Evolutionary conservation across 2,113 vertebrate genomes (phyloP), one percentile per base, ranked within the genome.

Genomic region (Lates calcarifer): DNA sequence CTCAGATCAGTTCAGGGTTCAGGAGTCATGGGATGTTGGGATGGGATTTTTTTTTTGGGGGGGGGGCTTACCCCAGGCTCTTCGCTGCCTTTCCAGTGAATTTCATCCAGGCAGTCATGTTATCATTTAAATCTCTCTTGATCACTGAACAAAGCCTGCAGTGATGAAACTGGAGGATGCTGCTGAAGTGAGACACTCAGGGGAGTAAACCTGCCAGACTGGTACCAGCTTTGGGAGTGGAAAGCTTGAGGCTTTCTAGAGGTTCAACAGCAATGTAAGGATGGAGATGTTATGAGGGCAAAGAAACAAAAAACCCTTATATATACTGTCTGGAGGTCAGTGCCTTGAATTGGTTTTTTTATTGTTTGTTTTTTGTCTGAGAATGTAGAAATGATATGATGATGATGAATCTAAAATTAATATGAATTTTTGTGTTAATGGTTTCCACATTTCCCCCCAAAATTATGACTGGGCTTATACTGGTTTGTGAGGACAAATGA

Each of bases 181-280:
- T 28, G 26, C 35, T 28, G 26, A 29, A 65, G 61, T 5, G 22
- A 64, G 29, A 73, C 29, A 35, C 66, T 60, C 4, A 10, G 56
- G 77, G 55, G 72, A 70, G 26, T 53, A 61, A 66, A 83, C 24
- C 53, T 47, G 18, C 10, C 47, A 39, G 77, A 47, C 68, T 72
- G 41, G 28, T 53, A 71, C 65, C 65, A 63, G 45, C 79, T 76
- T 56, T 72, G 70, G 61, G 74, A 84, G 13, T 4, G 35, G 33
- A 51, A 67, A 78, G 82, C 74, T 85, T 0, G 6, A 81, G 78
- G 86, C 47, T 81, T 71, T 79, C 51, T 58, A 67, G 13, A 77
- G 22, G 14, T 71, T 75, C 37, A 62, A 18, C 29, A 69, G 71
- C 45, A 77, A 33, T 5, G 1, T 3, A 39, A 65, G 35, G 61